Evolutionary conservation across 2,113 vertebrate species (phyloP), one percentile per base, ranked within the genome.

Genomic region (Lophochroa leadbeateri): DNA sequence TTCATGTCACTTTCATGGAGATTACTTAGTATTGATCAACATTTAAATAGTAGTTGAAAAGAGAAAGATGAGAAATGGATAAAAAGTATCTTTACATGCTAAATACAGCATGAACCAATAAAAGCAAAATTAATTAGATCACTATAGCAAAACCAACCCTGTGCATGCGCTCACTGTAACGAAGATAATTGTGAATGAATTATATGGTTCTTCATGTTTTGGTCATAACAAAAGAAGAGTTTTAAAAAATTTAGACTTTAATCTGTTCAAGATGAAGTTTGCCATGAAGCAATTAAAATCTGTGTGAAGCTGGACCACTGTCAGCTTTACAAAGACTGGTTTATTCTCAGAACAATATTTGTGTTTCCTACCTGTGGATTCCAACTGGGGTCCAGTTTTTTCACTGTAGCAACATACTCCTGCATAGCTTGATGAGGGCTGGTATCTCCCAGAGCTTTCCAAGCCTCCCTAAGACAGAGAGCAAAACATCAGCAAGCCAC

Each of bases 391-490:
- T 99, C 99, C 87, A 99, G 96, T 80, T 98, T 98, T 84, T 98
- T 98, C 90, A 99, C 98, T 43, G 98, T 97, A 33, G 98, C 97
- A n/a, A 99, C 92, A 53, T 99, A 99, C 63, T 99, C 99, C 96
- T 98, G 98, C 99, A 99, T 99, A 35, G 99, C 99, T 90, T 99
- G 99, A 47, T 98, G 98, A 24, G 97, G 94, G 71, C 98, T 99
- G 97, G 98, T 99, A 90, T 99, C 99, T 47, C 98, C 98, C 58
- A 99, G 98, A 60, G 99, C 99, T 96, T 99, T 99, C 99, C 99
- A 99, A 4, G 99, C 99, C 92, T 99, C 98, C 99, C 99, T 99
- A 97, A 6, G 52, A 88, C 47, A 92, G 33, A 96, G 11, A 94
- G 18, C 10, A 95, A 79, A 88, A 93, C 17, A 88, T 96, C 57